A percentile compares a stretch with the other conserved stretches of the same genome.
Evolutionary conservation across 2,888 invertebrate genomes (phyloP).

Genomic region (Stomorhina lunata): DNA sequence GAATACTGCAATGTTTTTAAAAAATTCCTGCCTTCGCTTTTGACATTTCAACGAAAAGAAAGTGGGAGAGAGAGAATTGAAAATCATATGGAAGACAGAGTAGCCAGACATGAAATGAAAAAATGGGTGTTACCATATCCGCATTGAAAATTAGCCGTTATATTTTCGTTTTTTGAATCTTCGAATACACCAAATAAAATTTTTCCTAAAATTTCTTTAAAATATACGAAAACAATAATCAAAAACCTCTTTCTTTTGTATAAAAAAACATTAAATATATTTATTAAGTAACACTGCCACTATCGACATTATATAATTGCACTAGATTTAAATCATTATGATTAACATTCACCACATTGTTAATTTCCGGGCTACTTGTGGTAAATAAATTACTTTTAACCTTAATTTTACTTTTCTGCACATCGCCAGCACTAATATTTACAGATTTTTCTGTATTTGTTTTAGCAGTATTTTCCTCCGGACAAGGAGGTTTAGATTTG

Average conservation of each 20-base stretch:
- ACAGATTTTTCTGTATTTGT: constrained; percentile 14
- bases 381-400: constrained; percentile 75
- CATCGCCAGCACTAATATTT: constrained; percentile 11
- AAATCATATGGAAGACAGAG: neutral
- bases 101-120: neutral
- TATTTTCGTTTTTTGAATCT: no score
- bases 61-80: neutral
- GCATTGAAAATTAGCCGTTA: neutral
- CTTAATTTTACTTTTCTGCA: constrained; percentile 75
- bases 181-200: no score
- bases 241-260: neutral
- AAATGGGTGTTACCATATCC: no score
- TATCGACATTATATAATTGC: constrained; percentile 40
- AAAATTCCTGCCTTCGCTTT: neutral
- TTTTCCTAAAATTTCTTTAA: no score
- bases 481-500: neutral
- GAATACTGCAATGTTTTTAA: constrained; percentile 53
- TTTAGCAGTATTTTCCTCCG: neutral
- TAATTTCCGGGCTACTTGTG: neutral
- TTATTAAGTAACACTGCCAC: constrained; percentile 44
- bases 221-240: no score
- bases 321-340: constrained; percentile 32
- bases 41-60: constrained; percentile 35
- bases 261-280: neutral
- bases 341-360: constrained; percentile 8